Base-by-base conservation (phyloP, 2,113 vertebrate genomes). In the Montifringilla adamsi region DNA sequence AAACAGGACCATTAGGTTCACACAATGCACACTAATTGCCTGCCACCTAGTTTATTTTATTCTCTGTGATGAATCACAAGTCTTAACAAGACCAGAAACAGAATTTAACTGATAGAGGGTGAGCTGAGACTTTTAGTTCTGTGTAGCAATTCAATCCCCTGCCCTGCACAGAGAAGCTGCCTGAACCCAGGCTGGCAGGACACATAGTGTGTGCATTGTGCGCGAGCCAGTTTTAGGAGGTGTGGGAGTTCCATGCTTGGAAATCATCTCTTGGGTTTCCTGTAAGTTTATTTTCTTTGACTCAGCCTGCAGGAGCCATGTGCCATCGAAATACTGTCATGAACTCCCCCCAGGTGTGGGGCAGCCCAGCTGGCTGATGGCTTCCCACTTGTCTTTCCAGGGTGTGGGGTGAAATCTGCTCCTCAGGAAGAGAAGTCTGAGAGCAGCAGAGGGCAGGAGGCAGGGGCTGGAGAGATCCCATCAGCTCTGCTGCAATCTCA, bases 21-120 rank as follows among this genome's bases (percentile, higher is more conserved):
- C 95, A 96, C 90, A 95, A 95, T 89, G 83, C 84, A 96, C 69
- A 50, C 96, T 97, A 97, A 97, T 97, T 97, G 95, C 96, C 94
- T 96, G 96, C 95, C 93, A 96, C 94, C 96, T 93, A 88, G 93
- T 96, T 97, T 92, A 95, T 96, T 95, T 96, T 93, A 89, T 90
- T 89, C 89, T 88, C 93, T 66, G 91, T 96, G 96, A 97, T 97
- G 94, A 95, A 97, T 97, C 90, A 94, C 93, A 49, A 95, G 69
- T 84, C 78, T 84, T 93, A 96, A 95, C 91, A 90, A 95, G 87
- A 76, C 73, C 82, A 90, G 83, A 90, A 94, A 96, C 70, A 16
- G 23, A 2, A 20, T 47, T 68, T 33, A 47, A 4, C 53, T 69
- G 90, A 89, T 56, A 50, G 8, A 82, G 2, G 6, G 16, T 26